phyloP scores from a whole-genome alignment of 2,113 vertebrate species.

The Podocnemis expansa region DNA sequence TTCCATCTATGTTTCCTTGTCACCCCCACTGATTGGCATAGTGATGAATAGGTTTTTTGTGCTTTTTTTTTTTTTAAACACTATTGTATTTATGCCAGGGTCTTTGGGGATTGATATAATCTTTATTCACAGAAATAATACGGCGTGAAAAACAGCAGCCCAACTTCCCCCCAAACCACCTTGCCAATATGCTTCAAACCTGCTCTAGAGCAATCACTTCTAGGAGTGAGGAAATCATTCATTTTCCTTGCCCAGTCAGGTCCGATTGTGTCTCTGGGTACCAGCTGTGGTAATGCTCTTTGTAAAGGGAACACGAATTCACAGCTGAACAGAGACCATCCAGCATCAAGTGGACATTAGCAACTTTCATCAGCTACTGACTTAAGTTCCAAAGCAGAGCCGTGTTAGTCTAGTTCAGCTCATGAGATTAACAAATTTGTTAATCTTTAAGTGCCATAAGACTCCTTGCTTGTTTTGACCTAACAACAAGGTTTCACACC shows the following conservation, averaged over 20 bases:
- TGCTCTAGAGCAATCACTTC: not conserved
- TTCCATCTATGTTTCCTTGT: not conserved
- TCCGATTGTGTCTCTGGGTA: not conserved
- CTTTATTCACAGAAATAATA: not conserved
- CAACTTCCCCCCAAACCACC: not conserved
- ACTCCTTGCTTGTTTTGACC: too few relatives aligned
- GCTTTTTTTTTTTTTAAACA: not conserved
- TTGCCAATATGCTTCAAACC: not conserved
- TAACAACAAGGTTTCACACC: constrained; percentile 1
- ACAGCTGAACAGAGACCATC: not conserved
- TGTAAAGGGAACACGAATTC: not conserved
- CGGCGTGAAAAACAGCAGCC: not conserved
- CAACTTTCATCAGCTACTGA: constrained; percentile 40
- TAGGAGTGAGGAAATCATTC: not conserved
- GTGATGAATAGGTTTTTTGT: not conserved
- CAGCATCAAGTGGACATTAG: not conserved
- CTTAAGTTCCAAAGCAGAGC: too few relatives aligned
- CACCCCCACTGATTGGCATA: not conserved
- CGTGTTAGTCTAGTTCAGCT: too few relatives aligned
- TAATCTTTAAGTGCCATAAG: too few relatives aligned
- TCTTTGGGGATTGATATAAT: not conserved
- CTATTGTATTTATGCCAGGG: not conserved
- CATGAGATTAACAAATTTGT: too few relatives aligned
- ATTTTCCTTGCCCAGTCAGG: not conserved
- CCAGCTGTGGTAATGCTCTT: not conserved